These are phyloP conservation scores for Zygothrica quintamaculata DNA, from an alignment of 2,888 invertebrate genomes.

Conservation along the genomic window DNA sequence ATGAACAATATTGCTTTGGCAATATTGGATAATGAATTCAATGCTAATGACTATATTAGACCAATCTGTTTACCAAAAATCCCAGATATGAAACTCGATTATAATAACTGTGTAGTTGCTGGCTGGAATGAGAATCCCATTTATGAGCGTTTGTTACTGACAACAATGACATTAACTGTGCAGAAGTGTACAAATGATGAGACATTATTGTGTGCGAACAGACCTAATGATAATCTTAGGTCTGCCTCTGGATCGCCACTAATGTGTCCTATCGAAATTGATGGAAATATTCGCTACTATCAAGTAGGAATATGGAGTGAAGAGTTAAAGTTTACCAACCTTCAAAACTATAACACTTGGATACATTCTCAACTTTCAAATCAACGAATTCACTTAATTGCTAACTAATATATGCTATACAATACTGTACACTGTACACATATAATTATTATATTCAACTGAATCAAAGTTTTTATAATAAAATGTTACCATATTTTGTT, in stretches of 20 bases:
- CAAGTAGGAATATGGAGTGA: conserved; percentile 25
- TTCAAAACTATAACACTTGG: conserved; percentile 7
- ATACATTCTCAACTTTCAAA: no score
- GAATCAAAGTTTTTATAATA: no score
- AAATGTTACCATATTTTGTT: no score
- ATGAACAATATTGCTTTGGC: conserved; percentile 35
- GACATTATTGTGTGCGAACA: no score
- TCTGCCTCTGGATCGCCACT: conserved; percentile 21
- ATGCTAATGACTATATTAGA: conserved; percentile 1
- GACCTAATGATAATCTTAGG: not conserved
- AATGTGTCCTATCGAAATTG: conserved; percentile 10
- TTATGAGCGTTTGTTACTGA: not conserved
- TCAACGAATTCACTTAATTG: no score
- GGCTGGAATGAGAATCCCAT: conserved; percentile 29
- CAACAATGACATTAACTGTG: not conserved
- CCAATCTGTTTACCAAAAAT: conserved; percentile 8
- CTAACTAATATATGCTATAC: no score
- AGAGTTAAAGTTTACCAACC: not conserved
- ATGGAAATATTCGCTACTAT: conserved; percentile 13
- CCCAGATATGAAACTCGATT: not conserved
- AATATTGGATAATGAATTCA: conserved; percentile 14
- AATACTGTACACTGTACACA: no score
- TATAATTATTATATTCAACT: no score
- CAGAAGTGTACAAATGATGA: not conserved
- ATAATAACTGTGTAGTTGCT: conserved; percentile 15